Conservation (phyloP, 2,797 vertebrate species). For the Acanthurus lineatus region DNA sequence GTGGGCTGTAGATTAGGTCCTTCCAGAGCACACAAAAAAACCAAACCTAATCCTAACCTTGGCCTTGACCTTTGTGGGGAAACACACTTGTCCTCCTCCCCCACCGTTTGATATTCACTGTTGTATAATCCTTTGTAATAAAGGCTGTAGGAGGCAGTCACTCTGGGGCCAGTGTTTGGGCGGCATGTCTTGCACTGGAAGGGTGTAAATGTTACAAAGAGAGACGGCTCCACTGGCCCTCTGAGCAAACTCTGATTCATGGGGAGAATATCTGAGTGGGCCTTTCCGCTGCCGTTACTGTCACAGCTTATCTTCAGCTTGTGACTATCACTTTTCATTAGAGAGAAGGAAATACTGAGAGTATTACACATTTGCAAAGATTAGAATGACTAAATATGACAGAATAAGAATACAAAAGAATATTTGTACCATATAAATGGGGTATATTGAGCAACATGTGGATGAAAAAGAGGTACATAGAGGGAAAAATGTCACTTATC, state of each 20-base stretch:
- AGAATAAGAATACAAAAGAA: background rate
- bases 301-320: conserved; percentile 47
- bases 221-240: conserved; percentile 28
- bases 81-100: conserved; percentile 41
- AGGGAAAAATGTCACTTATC: conserved; percentile 6
- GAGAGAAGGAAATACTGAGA: background rate
- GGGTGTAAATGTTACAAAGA: conserved; percentile 61
- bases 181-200: conserved; percentile 51
- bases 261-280: conserved; percentile 32
- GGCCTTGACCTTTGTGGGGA: conserved; percentile 73
- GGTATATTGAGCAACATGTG: background rate
- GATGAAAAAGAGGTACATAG: background rate
- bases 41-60: conserved; percentile 69
- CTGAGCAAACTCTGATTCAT: conserved; percentile 44
- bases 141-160: conserved; percentile 77
- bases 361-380: background rate
- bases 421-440: background rate
- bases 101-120: conserved; percentile 68
- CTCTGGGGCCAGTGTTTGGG: conserved; percentile 73
- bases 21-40: conserved; percentile 59
- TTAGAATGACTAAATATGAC: background rate
- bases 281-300: conserved; percentile 52
- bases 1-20: conserved; percentile 63
- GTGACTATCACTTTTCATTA: conserved; percentile 23
- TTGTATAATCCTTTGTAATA: conserved; percentile 78